Evolutionary conservation across 2,113 vertebrate genomes (phyloP), one percentile per base, ranked within the genome.

Genomic region (Otolemur garnettii): DNA sequence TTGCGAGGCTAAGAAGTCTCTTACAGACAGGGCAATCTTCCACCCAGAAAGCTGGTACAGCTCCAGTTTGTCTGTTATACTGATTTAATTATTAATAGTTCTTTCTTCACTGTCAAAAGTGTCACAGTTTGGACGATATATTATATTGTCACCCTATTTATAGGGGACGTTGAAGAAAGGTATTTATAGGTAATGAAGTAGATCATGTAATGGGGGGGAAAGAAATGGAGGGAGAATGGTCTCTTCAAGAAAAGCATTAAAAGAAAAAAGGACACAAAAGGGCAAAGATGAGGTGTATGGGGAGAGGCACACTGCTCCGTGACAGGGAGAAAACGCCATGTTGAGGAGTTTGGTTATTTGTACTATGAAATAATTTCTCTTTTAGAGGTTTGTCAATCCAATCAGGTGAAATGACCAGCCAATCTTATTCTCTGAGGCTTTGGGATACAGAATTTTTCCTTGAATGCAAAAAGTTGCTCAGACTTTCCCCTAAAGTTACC

Each of bases 91-190:
- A 95, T 90, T 84, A 93, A 90, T 72, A 79, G 57, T 45, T 90
- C 71, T 60, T 87, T 42, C 84, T 79, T 85, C n/a, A 66, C n/a
- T 89, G 64, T 79, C 72, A 93, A 72, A 69, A 83, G 35, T 75
- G 14, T 75, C 78, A 78, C 78, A 69, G 42, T 78, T 92, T 88
- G 62, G 38, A 92, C 88, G 53, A 79, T 85, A 75, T 81, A 57
- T 64, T 72, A 45, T 84, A 64, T 85, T 79, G 64, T 90, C 64
- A 93, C 28, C 91, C 91, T 96, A 85, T 85, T 96, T 90, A 79
- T 85, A 85, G 80, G 86, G 21, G n/a, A 42, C 7, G 60, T 72
- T 93, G 71, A 95, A 93, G 21, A 82, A 71, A 71, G 86, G 28
- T 35, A 62, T 85, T 69, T 50, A 85, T 35, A 90, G 50, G 62